These are phyloP conservation scores for Hetaerina titia DNA, from an alignment of 2,888 invertebrate genomes.

Conservation along the genomic window DNA sequence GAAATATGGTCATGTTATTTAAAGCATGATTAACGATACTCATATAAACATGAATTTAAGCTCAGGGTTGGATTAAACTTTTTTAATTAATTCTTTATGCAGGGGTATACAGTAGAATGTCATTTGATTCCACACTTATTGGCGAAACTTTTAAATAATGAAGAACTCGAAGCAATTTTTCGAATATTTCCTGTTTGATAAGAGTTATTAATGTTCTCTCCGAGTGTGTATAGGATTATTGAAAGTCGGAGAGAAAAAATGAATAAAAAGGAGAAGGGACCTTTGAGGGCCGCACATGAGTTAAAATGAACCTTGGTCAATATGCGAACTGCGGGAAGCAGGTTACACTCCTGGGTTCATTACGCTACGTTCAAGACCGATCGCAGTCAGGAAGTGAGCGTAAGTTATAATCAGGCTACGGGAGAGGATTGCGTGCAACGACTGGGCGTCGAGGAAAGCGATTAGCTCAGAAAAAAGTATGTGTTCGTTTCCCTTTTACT, in stretches of 20 bases:
- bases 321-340: background rate
- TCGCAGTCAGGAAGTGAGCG: background rate
- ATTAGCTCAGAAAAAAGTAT: background rate
- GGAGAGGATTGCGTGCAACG: background rate
- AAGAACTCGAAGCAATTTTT: too few species aligned
- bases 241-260: background rate
- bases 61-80: too few species aligned
- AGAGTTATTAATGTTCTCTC: too few species aligned
- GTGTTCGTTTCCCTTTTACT: background rate
- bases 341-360: too few species aligned
- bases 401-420: background rate
- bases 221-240: background rate
- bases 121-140: too few species aligned
- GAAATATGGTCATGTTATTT: too few species aligned
- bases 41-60: too few species aligned
- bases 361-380: background rate
- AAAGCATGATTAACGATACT: too few species aligned
- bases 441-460: background rate
- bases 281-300: background rate
- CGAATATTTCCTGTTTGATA: too few species aligned
- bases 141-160: too few species aligned
- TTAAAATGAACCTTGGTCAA: background rate
- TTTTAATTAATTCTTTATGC: too few species aligned
- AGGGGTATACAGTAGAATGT: too few species aligned
- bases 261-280: background rate